Evolutionary conservation across 2,888 invertebrate species (phyloP).

Genomic region (Cephus spinipes): DNA sequence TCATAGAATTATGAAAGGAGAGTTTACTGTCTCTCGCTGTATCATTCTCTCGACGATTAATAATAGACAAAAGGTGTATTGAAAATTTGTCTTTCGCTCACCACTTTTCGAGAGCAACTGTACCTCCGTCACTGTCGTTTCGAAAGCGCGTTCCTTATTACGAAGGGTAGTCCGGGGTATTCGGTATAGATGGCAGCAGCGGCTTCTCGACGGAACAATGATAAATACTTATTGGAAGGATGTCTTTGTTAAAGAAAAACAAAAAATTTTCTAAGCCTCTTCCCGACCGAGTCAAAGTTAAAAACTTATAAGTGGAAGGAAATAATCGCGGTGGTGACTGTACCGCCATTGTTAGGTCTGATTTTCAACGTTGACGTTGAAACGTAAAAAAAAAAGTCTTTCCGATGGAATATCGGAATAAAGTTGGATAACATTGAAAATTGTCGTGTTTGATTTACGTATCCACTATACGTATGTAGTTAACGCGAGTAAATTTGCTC

Average conservation of each 20-base stretch:
- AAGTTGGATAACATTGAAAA: background rate
- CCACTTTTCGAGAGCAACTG: background rate
- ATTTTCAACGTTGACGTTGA: background rate
- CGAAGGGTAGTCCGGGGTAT: background rate
- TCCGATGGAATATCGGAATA: background rate
- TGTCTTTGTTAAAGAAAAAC: background rate
- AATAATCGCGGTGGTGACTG: background rate
- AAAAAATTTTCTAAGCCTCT: too few relatives aligned
- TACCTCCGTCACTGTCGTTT: background rate
- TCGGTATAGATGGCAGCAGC: background rate
- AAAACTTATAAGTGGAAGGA: background rate
- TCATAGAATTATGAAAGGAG: background rate
- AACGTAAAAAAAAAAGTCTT: background rate
- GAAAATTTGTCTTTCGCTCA: background rate
- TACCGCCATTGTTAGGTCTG: background rate
- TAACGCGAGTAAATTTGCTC: background rate
- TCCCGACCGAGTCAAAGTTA: background rate
- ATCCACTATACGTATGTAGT: background rate
- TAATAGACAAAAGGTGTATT: background rate
- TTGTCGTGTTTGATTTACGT: background rate
- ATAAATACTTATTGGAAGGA: background rate
- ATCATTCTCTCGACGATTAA: background rate
- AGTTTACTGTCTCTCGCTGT: background rate
- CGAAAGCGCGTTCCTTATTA: background rate
- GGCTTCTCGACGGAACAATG: background rate